Conservation (phyloP, 2,888 invertebrate species). For the Thereva nobilitata region DNA sequence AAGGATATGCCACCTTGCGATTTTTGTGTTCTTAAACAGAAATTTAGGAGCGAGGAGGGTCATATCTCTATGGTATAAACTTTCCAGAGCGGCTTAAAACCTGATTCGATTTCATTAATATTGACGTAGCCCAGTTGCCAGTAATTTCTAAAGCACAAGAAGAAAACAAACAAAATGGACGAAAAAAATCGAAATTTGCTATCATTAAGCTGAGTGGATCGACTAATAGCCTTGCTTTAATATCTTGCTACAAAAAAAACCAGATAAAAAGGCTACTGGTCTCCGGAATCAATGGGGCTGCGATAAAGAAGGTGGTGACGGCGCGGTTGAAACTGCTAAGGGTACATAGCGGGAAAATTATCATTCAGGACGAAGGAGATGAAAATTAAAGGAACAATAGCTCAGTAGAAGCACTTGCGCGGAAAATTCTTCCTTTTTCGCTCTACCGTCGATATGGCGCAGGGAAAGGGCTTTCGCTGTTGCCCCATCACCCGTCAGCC, state of each 20-base stretch:
- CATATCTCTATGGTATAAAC: too few species aligned
- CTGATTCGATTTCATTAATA: too few species aligned
- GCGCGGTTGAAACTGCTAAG: background rate
- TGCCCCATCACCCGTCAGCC: background rate
- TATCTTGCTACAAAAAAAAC: background rate
- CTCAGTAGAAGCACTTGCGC: conserved; percentile 33
- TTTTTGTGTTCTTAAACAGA: too few species aligned
- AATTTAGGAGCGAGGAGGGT: too few species aligned
- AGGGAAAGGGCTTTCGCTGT: background rate
- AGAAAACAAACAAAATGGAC: conserved; percentile 16
- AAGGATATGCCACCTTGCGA: too few species aligned
- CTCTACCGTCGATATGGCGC: conserved; percentile 4
- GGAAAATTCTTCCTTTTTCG: conserved; percentile 29
- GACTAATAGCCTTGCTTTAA: background rate
- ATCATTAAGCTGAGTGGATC: conserved; percentile 1
- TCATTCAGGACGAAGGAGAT: background rate
- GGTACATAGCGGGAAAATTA: background rate
- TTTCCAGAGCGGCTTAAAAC: too few species aligned
- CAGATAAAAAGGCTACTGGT: background rate
- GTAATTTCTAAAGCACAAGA: background rate
- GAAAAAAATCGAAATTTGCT: conserved; percentile 13
- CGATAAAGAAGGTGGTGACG: background rate
- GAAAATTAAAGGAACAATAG: conserved; percentile 20
- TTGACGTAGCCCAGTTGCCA: too few species aligned
- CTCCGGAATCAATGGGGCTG: background rate